A percentile compares a stretch with the other conserved stretches of the same genome.
phyloP scores from a whole-genome alignment of 2,797 vertebrate genomes.

The Bucorvus abyssinicus region DNA sequence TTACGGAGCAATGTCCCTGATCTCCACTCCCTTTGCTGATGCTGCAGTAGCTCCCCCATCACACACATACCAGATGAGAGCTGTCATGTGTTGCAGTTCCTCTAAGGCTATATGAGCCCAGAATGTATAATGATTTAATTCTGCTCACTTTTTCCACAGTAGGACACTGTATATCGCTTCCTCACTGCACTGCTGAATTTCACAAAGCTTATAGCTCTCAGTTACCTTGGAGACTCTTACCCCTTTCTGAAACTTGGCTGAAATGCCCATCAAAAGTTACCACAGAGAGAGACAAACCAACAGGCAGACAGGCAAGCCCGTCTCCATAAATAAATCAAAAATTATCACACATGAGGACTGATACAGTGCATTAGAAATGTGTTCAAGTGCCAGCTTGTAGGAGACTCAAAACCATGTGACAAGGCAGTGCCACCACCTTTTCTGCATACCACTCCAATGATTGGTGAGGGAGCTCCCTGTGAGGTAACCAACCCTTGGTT shows the following conservation, averaged over 20 bases:
- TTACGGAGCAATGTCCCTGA: not conserved
- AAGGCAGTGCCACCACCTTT: not conserved
- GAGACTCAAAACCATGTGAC: accelerated
- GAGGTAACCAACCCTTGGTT: not conserved
- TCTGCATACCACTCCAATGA: accelerated
- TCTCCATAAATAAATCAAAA: not conserved
- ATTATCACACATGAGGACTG: not conserved
- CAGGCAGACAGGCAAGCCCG: not conserved
- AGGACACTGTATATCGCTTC: not conserved
- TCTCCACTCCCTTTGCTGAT: not conserved
- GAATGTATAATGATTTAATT: not conserved
- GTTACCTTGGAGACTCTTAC: not conserved
- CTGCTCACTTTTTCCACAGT: not conserved
- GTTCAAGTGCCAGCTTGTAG: not conserved
- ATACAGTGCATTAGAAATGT: not conserved
- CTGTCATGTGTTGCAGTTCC: not conserved
- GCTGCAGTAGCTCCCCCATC: not conserved
- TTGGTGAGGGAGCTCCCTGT: not conserved
- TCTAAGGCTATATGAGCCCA: not conserved
- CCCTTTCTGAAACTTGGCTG: not conserved
- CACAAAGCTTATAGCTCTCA: not conserved
- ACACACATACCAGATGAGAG: not conserved
- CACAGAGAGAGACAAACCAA: not conserved
- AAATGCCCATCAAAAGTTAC: not conserved
- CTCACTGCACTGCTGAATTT: not conserved